phyloP scores from a whole-genome alignment of 2,888 invertebrate genomes.

The Oscheius sp. region DNA sequence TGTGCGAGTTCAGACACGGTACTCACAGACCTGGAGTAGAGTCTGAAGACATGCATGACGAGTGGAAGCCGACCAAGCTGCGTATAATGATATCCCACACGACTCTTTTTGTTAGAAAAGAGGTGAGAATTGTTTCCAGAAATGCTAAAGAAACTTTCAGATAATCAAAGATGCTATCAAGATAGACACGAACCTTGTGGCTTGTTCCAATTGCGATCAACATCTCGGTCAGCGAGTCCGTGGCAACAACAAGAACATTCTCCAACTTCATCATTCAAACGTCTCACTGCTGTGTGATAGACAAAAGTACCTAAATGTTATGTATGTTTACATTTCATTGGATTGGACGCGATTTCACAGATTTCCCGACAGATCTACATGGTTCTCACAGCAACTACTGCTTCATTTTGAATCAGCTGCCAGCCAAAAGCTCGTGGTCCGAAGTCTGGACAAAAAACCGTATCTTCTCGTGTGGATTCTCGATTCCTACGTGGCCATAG shows the following conservation, averaged over 20 bases:
- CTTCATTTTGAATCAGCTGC: constrained; percentile 60
- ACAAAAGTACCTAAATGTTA: constrained; percentile 21
- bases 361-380: constrained; percentile 53
- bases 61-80: constrained; percentile 56
- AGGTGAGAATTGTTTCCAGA: not conserved
- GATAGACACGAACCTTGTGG: constrained; percentile 15
- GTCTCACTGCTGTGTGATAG: constrained; percentile 12
- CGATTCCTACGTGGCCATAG: constrained; percentile 64
- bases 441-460: constrained; percentile 54
- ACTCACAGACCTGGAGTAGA: constrained; percentile 28
- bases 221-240: constrained; percentile 22
- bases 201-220: constrained; percentile 6
- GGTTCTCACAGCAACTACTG: constrained; percentile 64
- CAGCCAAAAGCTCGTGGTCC: constrained; percentile 66
- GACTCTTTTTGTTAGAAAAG: constrained; percentile 16
- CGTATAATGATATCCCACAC: constrained; percentile 55
- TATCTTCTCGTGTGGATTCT: constrained; percentile 69
- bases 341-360: constrained; percentile 38
- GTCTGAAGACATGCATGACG: constrained; percentile 41
- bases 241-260: constrained; percentile 30
- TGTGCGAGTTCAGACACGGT: constrained; percentile 7
- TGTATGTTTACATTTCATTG: constrained; percentile 4
- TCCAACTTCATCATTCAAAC: constrained; percentile 32
- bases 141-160: not conserved
- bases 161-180: constrained; percentile 21